These are phyloP conservation scores for Clytia hemisphaerica DNA, from an alignment of 30 jellyfish, hydroid and myxozoan species.

Conservation along the genomic window DNA sequence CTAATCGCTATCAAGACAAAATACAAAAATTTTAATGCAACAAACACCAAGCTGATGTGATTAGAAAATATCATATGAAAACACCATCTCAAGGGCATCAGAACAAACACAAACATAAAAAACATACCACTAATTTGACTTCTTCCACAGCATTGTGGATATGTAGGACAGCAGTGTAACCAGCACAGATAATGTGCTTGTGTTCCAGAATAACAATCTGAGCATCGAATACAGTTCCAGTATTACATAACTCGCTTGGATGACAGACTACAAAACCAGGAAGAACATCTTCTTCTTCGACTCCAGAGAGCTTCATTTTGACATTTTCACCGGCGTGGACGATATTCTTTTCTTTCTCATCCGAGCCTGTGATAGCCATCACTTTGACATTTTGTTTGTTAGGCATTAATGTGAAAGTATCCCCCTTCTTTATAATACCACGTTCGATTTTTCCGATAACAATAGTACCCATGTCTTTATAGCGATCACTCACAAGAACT, in stretches of 20 bases:
- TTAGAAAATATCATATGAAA: too few relatives aligned
- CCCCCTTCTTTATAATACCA: conserved; percentile 84
- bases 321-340: conserved; percentile 98
- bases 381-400: conserved; percentile 65
- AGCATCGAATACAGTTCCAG: conserved; percentile 88
- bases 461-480: conserved; percentile 98
- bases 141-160: conserved; percentile 98
- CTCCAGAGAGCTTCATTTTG: conserved; percentile 80
- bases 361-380: conserved; percentile 64
- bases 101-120: not conserved
- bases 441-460: conserved; percentile 94
- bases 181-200: conserved; percentile 95
- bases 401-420: conserved; percentile 83
- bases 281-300: conserved; percentile 96
- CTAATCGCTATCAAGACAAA: too few relatives aligned
- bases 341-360: conserved; percentile 65
- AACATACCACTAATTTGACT: conserved; percentile 70
- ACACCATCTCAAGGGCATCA: not conserved
- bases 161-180: conserved; percentile 89
- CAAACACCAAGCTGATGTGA: too few relatives aligned
- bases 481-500: conserved; percentile 88
- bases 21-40: too few relatives aligned
- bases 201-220: conserved; percentile 86
- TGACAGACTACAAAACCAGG: conserved; percentile 91
- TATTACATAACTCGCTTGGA: conserved; percentile 70